Evolutionary conservation across 2,888 invertebrate genomes (phyloP), one percentile per base, ranked within the genome.

Genomic region (Spialia ferax): DNA sequence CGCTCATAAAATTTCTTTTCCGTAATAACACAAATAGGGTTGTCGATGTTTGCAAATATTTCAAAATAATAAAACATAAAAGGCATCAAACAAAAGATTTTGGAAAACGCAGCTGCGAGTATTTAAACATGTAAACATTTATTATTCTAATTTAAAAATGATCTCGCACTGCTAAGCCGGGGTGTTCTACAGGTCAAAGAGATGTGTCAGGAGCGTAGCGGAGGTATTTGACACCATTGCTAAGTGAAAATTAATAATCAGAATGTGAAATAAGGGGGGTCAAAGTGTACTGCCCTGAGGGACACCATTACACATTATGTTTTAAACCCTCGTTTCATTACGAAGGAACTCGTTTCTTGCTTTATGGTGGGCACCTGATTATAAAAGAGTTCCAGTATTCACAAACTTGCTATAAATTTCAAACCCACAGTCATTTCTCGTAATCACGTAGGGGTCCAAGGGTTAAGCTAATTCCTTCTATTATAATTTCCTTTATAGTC

Each of bases 1-100:
- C 57, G 15, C 15, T 11, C 22, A 22, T 54, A 50, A 26, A 42
- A 11, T 59, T 61, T 54, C 18, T 22, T 15, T 60, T 55, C 15
- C 32, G 54, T 66, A 62, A 15, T 38, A 22, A 62, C 35, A 50
- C 8, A 11, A 11, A 45, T 22, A 60, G 45, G 29, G 8, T 32
- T 56, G 22, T 69, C 29, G 56, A 62, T 63, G 70, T 74, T 75
- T 75, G 73, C 74, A 69, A 69, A 75, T 74, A 74, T 76, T 75
- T 76, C 74, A 75, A 69, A 69, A 71, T 66, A 65, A 5, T 50
- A 23, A 73, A 70, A 71, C 71, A 71, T 8, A 10, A 74, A 82
- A 81, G 93, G 93, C 91, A 90, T 87, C 91, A 91, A 93, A 93
- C 93, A 93, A 81, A 93, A 91, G 93, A 93, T 91, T 82, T 75